phyloP scores from a whole-genome alignment of 2,888 invertebrate genomes.

The Arctia plantaginis region DNA sequence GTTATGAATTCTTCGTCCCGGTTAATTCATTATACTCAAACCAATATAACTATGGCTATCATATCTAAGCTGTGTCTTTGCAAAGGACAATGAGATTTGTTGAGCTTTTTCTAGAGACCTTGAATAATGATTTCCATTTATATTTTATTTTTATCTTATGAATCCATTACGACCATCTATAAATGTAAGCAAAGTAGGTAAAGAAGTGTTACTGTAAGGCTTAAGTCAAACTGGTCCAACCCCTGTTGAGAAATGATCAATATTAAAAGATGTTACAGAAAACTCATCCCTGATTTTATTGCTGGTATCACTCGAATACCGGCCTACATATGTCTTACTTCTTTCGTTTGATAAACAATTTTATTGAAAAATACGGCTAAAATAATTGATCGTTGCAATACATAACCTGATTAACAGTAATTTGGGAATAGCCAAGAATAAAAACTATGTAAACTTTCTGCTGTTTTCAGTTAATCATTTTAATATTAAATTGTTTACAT shows the following conservation, averaged over 20 bases:
- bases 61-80: too few species aligned
- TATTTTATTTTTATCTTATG: constrained; percentile 72
- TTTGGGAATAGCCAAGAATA: neutral
- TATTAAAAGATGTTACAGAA: constrained; percentile 69
- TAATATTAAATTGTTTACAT: neutral
- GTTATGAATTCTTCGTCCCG: constrained; percentile 30
- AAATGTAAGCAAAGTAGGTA: constrained; percentile 60
- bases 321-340: neutral
- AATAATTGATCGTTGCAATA: neutral
- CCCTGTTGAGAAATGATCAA: constrained; percentile 70
- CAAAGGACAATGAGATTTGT: neutral
- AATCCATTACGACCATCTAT: constrained; percentile 65
- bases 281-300: constrained; percentile 59
- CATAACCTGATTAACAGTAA: neutral
- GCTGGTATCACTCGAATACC: constrained; percentile 46
- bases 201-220: constrained; percentile 76
- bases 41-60: neutral
- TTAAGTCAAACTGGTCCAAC: constrained; percentile 63
- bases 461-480: neutral
- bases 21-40: neutral
- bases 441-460: neutral
- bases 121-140: constrained; percentile 37
- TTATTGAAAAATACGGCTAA: neutral
- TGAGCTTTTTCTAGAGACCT: neutral
- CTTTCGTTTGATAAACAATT: neutral